Base-by-base conservation (phyloP, 2,888 invertebrate genomes). In the Spisula solida region DNA sequence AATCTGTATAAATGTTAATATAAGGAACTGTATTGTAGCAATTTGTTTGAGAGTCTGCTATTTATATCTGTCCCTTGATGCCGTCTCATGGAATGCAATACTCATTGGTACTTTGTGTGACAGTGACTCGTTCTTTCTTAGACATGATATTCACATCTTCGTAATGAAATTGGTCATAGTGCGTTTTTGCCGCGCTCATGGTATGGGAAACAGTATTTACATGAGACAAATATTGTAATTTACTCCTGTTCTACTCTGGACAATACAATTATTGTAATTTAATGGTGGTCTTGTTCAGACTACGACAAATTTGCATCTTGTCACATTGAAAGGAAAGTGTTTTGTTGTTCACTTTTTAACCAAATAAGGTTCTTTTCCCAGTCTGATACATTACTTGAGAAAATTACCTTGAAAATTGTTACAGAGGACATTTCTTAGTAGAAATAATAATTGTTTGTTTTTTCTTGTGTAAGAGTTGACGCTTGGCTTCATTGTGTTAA, bases 251-350 rank as follows among this genome's bases (percentile, higher is more conserved):
- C 34, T 31, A 18, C 31, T 16, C 31, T 75, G 75, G 75, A 75
- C 75, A 75, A 75, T 75, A 75, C 75, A 75, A 75, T 75, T 75
- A 75, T 14, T 75, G 75, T 75, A 75, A 75, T 75, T 75, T 75
- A 75, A 75, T 75, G 75, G 31, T 18, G 34, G 75, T 75, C 12
- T 75, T 34, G 75, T 34, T 75, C 31, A 75, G 75, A 18, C 25
- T 31, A 10, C 34, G 34, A 31, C 18, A 31, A 75, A 75, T 75
- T 75, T 75, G 8, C 34, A 75, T 75, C 75, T 75, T 75, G 75
- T 31, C 75, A 75, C 34, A 34, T 75, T 31, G 34, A 75, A 29
- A 75, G 18, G 34, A 31, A 75, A 31, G 25, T 25, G n/a, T 66
- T n/a, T 66, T 25, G n/a, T n/a, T 66, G 14, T n/a, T 66, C 25